These are phyloP conservation scores for Drosophila pallidifrons DNA, from an alignment of 1,140 invertebrate genomes.

Conservation along the genomic window DNA sequence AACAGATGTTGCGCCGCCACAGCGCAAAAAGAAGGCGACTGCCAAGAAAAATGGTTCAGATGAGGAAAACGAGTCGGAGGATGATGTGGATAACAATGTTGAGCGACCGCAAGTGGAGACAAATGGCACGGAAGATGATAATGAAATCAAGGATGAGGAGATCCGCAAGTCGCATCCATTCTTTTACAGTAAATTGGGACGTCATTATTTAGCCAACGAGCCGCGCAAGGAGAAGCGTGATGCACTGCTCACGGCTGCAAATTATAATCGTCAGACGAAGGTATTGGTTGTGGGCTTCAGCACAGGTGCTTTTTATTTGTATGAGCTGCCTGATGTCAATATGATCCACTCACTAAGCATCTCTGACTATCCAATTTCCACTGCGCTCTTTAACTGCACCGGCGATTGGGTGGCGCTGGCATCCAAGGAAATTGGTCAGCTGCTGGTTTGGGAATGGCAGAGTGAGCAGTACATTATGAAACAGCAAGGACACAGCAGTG, in stretches of 20 bases:
- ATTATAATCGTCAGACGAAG: constrained; percentile 91
- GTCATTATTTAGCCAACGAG: constrained; percentile 90
- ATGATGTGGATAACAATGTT: constrained; percentile 87
- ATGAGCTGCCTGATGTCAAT: constrained; percentile 96
- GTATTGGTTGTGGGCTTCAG: constrained; percentile 93
- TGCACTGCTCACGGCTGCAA: constrained; percentile 90
- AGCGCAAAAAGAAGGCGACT: constrained; percentile 27
- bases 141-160: constrained; percentile 72
- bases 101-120: constrained; percentile 86
- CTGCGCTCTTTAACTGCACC: constrained; percentile 92
- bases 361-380: constrained; percentile 92
- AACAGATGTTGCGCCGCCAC: constrained; percentile 82
- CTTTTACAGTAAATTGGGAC: constrained; percentile 88
- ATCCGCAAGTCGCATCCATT: constrained; percentile 86
- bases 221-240: constrained; percentile 87
- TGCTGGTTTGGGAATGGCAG: constrained; percentile 99
- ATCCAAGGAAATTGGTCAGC: constrained; percentile 93
- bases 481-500: constrained; percentile 96
- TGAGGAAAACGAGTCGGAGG: constrained; percentile 86
- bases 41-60: constrained; percentile 2
- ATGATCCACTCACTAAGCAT: constrained; percentile 96
- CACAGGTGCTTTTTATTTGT: constrained; percentile 94
- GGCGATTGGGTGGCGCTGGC: constrained; percentile 98
- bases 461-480: constrained; percentile 99
- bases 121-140: constrained; percentile 77